A percentile compares a stretch with the other conserved stretches of the same genome.
These are phyloP conservation scores for Oligia latruncula DNA, from an alignment of 2,888 invertebrate species.

Conservation along the genomic window DNA sequence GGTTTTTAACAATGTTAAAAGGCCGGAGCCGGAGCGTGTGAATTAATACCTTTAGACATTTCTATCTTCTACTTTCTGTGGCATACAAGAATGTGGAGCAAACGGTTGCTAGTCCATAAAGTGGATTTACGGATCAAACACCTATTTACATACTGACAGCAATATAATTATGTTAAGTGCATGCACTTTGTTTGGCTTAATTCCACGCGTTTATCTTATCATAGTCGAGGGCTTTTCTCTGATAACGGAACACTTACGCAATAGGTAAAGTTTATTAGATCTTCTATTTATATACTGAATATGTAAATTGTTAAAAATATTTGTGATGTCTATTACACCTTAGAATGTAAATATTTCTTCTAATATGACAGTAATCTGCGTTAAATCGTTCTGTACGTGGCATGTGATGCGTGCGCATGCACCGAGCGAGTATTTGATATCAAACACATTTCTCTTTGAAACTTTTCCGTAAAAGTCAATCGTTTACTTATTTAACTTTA, in stretches of 20 bases:
- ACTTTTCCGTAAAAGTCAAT: too few species aligned
- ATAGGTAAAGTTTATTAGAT: not conserved
- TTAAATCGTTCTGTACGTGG: slow-evolving; percentile 1
- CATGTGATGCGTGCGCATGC: too few species aligned
- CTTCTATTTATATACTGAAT: not conserved
- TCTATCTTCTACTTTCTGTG: not conserved
- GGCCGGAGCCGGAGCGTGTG: too few species aligned
- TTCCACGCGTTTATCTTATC: slow-evolving; percentile 14
- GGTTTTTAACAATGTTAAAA: too few species aligned
- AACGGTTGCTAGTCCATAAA: slow-evolving; percentile 1
- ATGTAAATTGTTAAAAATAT: slow-evolving; percentile 16
- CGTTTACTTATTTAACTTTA: too few species aligned
- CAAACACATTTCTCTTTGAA: too few species aligned
- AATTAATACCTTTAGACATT: not conserved
- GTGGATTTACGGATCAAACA: slow-evolving; percentile 13
- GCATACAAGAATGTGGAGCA: not conserved
- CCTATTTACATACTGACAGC: slow-evolving; percentile 1
- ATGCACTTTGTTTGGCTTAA: slow-evolving; percentile 6
- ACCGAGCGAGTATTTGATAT: too few species aligned
- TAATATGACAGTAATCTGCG: not conserved
- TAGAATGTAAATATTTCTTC: slow-evolving; percentile 5
- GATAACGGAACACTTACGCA: not conserved
- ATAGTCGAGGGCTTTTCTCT: not conserved
- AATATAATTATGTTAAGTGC: not conserved
- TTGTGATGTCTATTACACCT: not conserved